Base-by-base conservation (phyloP, 2,888 invertebrate species). In the Idaea aversata region DNA sequence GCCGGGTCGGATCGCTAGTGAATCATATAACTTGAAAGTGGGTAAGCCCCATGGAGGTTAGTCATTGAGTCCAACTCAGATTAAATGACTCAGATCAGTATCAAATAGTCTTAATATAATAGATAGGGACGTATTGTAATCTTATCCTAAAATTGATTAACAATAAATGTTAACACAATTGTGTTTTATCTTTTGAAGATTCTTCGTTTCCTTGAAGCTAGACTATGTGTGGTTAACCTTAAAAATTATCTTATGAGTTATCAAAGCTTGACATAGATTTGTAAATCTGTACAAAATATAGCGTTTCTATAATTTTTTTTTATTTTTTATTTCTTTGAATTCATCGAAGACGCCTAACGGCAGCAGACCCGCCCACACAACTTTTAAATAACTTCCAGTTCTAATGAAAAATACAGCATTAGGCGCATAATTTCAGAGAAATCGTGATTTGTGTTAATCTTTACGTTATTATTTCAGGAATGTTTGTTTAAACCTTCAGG, bases 51-150 rank as follows among this genome's bases (percentile, higher is more conserved):
- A 15, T 61, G 34, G 47, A 61, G 15, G 59, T 34, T 16, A 65
- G 61, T 62, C 38, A 15, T 38, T 62, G 13, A 59, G 16, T 57
- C 38, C 57, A 38, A 62, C 61, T 62, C 36, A 65, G 65, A 66
- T 67, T 61, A 63, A 47, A 47, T 47, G 47, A 47, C 13, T 47
- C 47, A 47, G 7, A 47, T 47, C 47, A 47, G 13, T 47, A 47
- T 47, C 13, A 47, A 47, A 7, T 13, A 13, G 13, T 47, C 7
- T 47, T 10, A 13, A 47, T 13, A 47, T 13, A 4, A 47, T 13
- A 47, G 47, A 47, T 10, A 47, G 13, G 13, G 13, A 13, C 13
- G 0, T 47, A 47, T 10, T 10, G 4, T 47, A 47, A 47, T 47
- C 47, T 47, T 47, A 47, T 47, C 47, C 47, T 13, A 47, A 47